phyloP scores from a whole-genome alignment of 2,797 vertebrate species.

The Microhierax caerulescens region DNA sequence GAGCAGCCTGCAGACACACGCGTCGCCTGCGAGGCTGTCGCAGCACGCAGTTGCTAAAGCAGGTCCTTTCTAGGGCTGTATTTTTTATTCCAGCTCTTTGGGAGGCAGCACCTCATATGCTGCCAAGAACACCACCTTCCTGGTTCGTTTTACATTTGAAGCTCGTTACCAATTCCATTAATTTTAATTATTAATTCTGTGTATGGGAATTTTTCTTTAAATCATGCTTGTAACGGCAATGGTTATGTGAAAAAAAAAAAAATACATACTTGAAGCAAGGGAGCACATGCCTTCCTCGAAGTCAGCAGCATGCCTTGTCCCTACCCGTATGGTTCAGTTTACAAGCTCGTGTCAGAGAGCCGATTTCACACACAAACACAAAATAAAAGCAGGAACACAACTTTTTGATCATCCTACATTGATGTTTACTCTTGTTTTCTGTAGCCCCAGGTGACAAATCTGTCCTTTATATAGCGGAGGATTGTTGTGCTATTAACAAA shows the following conservation, averaged over 20 bases:
- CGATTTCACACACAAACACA: conserved; percentile 11
- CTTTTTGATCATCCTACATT: conserved; percentile 19
- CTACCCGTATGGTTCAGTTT: background rate
- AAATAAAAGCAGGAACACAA: conserved; percentile 46
- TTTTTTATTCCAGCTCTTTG: background rate
- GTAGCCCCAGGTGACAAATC: conserved; percentile 56
- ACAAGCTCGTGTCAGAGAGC: conserved; percentile 4
- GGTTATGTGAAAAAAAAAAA: background rate
- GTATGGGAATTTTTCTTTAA: background rate
- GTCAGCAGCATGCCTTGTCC: background rate
- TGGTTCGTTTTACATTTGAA: background rate
- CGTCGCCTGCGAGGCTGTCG: rapidly evolving
- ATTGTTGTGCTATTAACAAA: background rate
- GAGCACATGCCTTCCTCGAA: background rate
- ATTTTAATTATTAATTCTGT: background rate
- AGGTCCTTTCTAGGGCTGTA: background rate
- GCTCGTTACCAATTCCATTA: background rate
- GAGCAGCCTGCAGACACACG: background rate
- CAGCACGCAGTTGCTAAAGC: background rate
- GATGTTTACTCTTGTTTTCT: conserved; percentile 63
- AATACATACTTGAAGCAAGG: background rate
- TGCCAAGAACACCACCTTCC: background rate
- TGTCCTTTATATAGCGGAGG: background rate
- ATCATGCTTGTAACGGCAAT: background rate
- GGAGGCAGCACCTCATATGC: background rate